Base-by-base conservation (phyloP, 2,797 vertebrate genomes). In the Urocyon cinereoargenteus region DNA sequence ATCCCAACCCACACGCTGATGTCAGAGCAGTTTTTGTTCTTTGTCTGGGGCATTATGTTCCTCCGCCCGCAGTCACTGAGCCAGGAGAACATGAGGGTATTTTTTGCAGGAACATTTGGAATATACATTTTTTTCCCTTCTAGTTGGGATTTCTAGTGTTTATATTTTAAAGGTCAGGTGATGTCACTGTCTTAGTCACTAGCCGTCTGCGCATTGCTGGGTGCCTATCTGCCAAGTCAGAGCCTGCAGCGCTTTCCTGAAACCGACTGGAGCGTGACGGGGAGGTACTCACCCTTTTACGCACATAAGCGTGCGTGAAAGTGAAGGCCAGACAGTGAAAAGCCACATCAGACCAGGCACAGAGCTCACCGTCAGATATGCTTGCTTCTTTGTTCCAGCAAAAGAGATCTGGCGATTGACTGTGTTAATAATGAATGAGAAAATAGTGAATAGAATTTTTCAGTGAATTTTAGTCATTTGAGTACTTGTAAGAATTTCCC, bases 81-180 rank as follows among this genome's bases (percentile, higher is more conserved):
- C 64, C 77, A 45, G n/a, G 78, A 79, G 93, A 77, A 78, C 53
- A 51, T 34, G 53, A 57, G 79, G 26, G 26, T 13, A 36, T 90
- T 92, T 90, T 92, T 68, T 75, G n/a, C 72, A 82, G 5, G 45
- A 86, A 79, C 21, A 6, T 90, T 83, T 34, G 18, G 61, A 79
- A 40, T 77, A 31, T 31, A 51, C n/a, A 3, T 53, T 62, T 92
- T 66, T 31, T 55, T 31, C 40, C 7, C 86, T 85, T 91, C 79
- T 62, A 28, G 11, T 61, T 55, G 81, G 36, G 36, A 92, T 73
- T 78, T 87, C 77, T 57, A 45, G 40, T 28, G 16, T 68, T 59
- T 96, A 28, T 55, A 49, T 59, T 78, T 79, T 94, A 36, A 94
- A 94, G 92, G 96, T 92, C 94, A 84, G 18, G 26, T 91, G 93